Evolutionary conservation across 2,113 vertebrate species (phyloP).

Genomic region (Cichladusa arquata): DNA sequence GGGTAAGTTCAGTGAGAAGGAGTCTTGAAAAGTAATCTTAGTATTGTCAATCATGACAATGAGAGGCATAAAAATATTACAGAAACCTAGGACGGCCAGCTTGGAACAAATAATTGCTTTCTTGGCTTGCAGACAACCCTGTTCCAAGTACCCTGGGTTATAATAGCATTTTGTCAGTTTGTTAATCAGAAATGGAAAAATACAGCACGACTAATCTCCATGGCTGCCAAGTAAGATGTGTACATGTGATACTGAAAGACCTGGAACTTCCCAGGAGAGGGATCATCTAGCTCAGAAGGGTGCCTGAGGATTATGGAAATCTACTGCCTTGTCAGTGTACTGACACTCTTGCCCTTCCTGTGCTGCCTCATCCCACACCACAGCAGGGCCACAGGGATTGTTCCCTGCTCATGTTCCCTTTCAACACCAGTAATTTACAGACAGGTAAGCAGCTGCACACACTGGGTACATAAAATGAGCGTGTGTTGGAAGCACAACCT

Average conservation of each 20-base stretch:
- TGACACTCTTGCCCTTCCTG: neutral
- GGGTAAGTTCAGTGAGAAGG: neutral
- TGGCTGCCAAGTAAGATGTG: constrained; percentile 1
- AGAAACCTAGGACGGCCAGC: neutral
- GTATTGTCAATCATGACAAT: neutral
- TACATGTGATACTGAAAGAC: neutral
- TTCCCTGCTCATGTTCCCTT: neutral
- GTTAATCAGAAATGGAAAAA: constrained; percentile 56
- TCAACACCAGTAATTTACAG: neutral
- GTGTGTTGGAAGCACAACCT: neutral
- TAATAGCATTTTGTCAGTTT: neutral
- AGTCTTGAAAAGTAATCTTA: neutral
- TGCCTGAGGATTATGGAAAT: neutral
- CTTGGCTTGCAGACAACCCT: constrained; percentile 17
- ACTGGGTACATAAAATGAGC: rapidly evolving
- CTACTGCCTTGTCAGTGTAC: neutral
- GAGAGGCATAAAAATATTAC: neutral
- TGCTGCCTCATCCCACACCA: neutral
- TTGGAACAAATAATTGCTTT: constrained; percentile 29
- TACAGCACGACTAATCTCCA: neutral
- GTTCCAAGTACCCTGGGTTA: neutral
- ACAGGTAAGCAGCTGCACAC: neutral
- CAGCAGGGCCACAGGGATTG: neutral
- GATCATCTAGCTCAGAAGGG: neutral
- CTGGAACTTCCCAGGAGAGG: neutral